These are phyloP conservation scores for Caerostris darwini DNA, from an alignment of 1,140 invertebrate species.

Conservation along the genomic window DNA sequence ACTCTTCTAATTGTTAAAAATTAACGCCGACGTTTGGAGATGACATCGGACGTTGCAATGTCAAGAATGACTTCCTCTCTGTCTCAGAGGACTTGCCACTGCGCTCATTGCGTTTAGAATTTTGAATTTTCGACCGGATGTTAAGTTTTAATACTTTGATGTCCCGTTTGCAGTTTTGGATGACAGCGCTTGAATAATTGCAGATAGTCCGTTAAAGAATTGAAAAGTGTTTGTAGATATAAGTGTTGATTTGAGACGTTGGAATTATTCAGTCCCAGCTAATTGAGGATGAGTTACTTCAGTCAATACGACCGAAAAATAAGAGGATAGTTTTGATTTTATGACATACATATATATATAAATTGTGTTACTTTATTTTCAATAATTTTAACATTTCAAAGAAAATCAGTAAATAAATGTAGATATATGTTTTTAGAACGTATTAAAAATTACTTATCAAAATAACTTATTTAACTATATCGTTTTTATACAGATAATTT, in stretches of 20 bases:
- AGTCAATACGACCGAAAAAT: no score
- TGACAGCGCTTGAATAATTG: background rate
- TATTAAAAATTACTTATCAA: no score
- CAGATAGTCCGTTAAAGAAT: background rate
- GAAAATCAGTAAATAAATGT: no score
- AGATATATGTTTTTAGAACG: no score
- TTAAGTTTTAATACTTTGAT: background rate
- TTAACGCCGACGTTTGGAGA: slow-evolving; percentile 32
- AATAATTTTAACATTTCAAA: no score
- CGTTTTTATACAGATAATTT: no score
- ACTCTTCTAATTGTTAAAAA: slow-evolving; percentile 45
- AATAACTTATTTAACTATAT: no score
- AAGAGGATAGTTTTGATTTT: no score
- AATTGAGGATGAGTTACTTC: background rate
- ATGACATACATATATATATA: no score
- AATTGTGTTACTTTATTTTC: no score
- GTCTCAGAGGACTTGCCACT: background rate
- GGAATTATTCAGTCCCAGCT: background rate
- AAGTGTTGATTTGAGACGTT: background rate
- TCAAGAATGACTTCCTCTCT: background rate
- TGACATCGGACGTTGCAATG: slow-evolving; percentile 26
- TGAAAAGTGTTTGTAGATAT: background rate
- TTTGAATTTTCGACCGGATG: background rate
- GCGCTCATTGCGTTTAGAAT: background rate
- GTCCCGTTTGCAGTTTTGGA: background rate